Percentiles rank a stretch among this genome's conserved stretches.
Conservation (phyloP, 2,888 invertebrate genomes). For the Dasysyrphus tricinctus region DNA sequence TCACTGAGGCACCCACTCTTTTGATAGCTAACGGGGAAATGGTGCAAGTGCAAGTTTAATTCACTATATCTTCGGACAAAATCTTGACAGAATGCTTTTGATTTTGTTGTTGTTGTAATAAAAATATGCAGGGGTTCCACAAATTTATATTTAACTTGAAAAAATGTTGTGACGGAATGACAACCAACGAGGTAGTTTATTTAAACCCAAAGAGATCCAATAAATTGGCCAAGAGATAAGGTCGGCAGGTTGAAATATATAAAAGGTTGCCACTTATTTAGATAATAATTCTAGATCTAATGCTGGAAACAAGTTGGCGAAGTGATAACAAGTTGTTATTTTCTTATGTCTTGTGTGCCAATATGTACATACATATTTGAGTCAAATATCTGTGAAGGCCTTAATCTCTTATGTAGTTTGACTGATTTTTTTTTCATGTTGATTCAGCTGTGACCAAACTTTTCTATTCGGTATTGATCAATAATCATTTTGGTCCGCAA, state of each 20-base stretch:
- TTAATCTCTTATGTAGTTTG: no score
- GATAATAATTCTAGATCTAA: not conserved
- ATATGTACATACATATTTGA: no score
- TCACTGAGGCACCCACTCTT: slow-evolving; percentile 67
- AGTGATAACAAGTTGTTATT: not conserved
- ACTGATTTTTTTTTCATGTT: no score
- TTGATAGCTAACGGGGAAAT: slow-evolving; percentile 47
- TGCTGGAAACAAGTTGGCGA: not conserved
- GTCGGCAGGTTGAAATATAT: slow-evolving; percentile 13
- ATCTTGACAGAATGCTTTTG: slow-evolving; percentile 50
- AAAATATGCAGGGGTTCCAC: not conserved
- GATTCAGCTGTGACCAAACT: no score
- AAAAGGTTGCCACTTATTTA: slow-evolving; percentile 22
- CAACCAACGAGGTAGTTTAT: slow-evolving; percentile 34
- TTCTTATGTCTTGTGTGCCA: not conserved
- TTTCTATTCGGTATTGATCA: no score
- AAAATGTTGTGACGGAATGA: slow-evolving; percentile 9
- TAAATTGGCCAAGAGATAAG: slow-evolving; percentile 47
- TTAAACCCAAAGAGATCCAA: slow-evolving; percentile 31
- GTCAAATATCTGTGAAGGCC: no score
- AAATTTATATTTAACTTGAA: slow-evolving; percentile 23
- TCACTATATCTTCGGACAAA: slow-evolving; percentile 28
- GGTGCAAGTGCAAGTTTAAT: slow-evolving; percentile 50
- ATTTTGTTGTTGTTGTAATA: slow-evolving; percentile 31
- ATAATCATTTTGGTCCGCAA: no score